Evolutionary conservation across 2,888 invertebrate genomes (phyloP).

Genomic region (Thereva unica): DNA sequence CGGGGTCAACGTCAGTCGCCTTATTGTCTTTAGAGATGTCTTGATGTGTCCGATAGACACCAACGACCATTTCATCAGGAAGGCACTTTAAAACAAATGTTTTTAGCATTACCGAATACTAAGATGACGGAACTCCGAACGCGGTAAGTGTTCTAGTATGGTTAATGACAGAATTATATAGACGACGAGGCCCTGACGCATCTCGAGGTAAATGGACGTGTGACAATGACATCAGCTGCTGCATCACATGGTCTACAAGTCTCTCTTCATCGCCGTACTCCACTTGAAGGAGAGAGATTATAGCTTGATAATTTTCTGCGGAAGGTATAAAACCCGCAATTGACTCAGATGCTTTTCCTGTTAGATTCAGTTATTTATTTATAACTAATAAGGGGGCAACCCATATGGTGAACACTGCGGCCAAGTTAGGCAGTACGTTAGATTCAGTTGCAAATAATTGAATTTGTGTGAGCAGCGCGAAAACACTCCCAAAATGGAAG

Average conservation of each 20-base stretch:
- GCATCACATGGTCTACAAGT: slow-evolving; percentile 24
- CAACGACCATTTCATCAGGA: not conserved
- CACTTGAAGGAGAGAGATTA: slow-evolving; percentile 25
- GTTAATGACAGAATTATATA: not conserved
- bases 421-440: too few relatives aligned
- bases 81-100: not conserved
- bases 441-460: too few relatives aligned
- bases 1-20: too few relatives aligned
- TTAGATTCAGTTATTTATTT: too few relatives aligned
- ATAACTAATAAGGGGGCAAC: too few relatives aligned
- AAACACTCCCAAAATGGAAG: too few relatives aligned
- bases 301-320: slow-evolving; percentile 24
- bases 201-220: too few relatives aligned
- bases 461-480: too few relatives aligned
- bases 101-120: slow-evolving; percentile 6
- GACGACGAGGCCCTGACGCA: not conserved
- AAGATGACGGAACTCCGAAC: not conserved
- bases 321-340: slow-evolving; percentile 34
- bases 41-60: not conserved
- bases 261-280: slow-evolving; percentile 23
- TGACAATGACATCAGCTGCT: slow-evolving; percentile 15
- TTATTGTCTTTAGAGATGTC: not conserved
- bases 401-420: too few relatives aligned
- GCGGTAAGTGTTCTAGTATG: not conserved
- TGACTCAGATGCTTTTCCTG: slow-evolving; percentile 22